Evolutionary conservation across 2,888 invertebrate genomes (phyloP).

Genomic region (Phortica magna): DNA sequence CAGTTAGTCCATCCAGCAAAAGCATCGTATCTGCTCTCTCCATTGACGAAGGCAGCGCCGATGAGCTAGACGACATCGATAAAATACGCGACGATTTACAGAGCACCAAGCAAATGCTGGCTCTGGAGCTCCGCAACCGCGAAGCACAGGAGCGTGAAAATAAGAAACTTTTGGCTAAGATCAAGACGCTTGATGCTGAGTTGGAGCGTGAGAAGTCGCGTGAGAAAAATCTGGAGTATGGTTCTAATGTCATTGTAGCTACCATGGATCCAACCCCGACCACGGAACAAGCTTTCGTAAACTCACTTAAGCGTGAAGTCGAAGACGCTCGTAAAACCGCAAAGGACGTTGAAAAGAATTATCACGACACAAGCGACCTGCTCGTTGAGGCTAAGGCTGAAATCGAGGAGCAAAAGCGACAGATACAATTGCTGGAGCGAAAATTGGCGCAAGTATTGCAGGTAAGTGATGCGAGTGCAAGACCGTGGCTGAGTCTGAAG

Average conservation of each 20-base stretch:
- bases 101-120: constrained; percentile 93
- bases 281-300: constrained; percentile 83
- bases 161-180: constrained; percentile 87
- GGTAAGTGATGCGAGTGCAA: constrained; percentile 74
- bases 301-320: constrained; percentile 85
- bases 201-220: constrained; percentile 83
- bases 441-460: constrained; percentile 84
- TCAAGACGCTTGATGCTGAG: constrained; percentile 90
- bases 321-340: constrained; percentile 87
- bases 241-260: constrained; percentile 73
- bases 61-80: constrained; percentile 95
- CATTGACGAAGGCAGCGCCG: constrained; percentile 84
- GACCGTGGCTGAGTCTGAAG: background rate
- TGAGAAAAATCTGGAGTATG: constrained; percentile 73
- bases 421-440: constrained; percentile 87
- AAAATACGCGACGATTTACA: constrained; percentile 93
- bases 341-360: constrained; percentile 89
- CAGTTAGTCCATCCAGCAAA: constrained; percentile 28
- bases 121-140: constrained; percentile 90
- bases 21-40: constrained; percentile 69
- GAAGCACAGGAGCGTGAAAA: constrained; percentile 92
- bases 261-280: constrained; percentile 73
- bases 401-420: constrained; percentile 88
- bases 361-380: constrained; percentile 86
- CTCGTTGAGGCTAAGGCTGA: constrained; percentile 86